A percentile compares a stretch with the other conserved stretches of the same genome.
phyloP scores from a whole-genome alignment of 2,113 vertebrate genomes.

The Campylomormyrus numenius region DNA sequence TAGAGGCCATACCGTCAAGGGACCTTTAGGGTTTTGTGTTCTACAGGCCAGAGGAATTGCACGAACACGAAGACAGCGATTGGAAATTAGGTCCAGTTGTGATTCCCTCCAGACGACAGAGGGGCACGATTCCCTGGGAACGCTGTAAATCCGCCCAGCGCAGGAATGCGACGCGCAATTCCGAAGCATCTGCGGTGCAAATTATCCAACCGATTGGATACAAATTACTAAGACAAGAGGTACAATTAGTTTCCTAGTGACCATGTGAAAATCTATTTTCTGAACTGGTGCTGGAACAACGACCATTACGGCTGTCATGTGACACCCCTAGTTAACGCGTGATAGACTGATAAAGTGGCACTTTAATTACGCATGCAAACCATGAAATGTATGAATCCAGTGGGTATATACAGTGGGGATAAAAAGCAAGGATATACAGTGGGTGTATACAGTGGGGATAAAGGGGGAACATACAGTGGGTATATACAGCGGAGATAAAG shows the following conservation, averaged over 20 bases:
- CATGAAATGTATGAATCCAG: neutral
- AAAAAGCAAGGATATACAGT: neutral
- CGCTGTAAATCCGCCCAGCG: neutral
- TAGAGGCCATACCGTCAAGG: neutral
- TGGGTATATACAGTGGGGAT: neutral
- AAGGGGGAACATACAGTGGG: no score
- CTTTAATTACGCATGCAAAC: neutral
- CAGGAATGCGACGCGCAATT: neutral
- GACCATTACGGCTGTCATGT: neutral
- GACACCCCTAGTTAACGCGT: neutral
- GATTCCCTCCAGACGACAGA: neutral
- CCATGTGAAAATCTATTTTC: neutral
- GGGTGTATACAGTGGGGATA: neutral
- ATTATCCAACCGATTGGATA: neutral
- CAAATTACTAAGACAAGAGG: conserved; percentile 11
- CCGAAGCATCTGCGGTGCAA: neutral
- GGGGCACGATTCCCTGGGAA: neutral
- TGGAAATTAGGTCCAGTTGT: neutral
- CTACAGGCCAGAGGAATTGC: neutral
- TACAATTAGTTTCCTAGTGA: conserved; percentile 6
- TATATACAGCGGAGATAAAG: no score
- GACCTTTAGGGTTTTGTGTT: neutral
- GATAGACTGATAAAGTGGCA: neutral
- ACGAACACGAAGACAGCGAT: neutral
- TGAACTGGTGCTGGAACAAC: neutral